A percentile compares a stretch with the other conserved stretches of the same genome.
Conservation (phyloP, 2,888 invertebrate species). For the Synergus gifuensis region DNA sequence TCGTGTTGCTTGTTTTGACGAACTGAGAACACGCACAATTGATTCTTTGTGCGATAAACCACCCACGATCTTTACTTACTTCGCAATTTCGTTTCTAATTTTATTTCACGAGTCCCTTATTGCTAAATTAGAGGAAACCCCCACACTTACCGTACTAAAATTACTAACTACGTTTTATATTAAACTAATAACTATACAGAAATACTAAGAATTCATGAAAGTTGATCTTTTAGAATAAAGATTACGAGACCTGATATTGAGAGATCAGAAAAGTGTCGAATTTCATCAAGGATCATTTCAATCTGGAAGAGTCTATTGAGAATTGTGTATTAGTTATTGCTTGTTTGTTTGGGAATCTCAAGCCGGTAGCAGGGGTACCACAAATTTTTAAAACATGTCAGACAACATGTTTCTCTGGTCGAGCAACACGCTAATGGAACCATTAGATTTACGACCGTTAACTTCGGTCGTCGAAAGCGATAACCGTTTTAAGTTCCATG, state of each 20-base stretch:
- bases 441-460: slow-evolving; percentile 58
- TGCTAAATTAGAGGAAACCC: not conserved
- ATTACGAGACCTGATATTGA: not conserved
- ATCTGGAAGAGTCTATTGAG: not conserved
- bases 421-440: slow-evolving; percentile 53
- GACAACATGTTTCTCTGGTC: slow-evolving; percentile 22
- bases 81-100: not conserved
- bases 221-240: not conserved
- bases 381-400: slow-evolving; percentile 29
- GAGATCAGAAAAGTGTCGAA: not conserved
- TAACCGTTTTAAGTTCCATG: slow-evolving; percentile 41
- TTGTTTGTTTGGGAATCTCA: slow-evolving; percentile 8
- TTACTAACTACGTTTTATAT: no score
- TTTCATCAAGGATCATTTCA: not conserved
- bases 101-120: not conserved
- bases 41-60: slow-evolving; percentile 28
- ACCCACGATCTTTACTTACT: not conserved
- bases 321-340: not conserved
- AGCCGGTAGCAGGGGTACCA: not conserved
- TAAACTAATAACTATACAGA: no score
- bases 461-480: slow-evolving; percentile 30
- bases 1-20: slow-evolving; percentile 33
- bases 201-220: no score
- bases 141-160: not conserved
- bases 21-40: slow-evolving; percentile 30